Conservation (phyloP, 2,797 vertebrate species). For the Bryconaethiops microstoma region DNA sequence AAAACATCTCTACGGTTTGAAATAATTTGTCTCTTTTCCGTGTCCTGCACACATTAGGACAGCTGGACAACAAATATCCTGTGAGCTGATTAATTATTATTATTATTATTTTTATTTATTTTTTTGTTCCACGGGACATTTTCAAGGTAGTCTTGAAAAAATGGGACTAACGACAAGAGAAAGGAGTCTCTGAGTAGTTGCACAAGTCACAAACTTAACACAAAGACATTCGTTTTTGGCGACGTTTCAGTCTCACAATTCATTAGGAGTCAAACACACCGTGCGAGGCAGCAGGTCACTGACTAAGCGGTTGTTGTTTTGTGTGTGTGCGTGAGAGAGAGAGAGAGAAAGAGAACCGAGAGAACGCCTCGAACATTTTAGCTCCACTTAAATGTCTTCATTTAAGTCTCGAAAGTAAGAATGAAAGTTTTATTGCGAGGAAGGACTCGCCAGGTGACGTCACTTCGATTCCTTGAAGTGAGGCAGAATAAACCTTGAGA, state of each 20-base stretch:
- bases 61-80: neutral
- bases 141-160: neutral
- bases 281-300: neutral
- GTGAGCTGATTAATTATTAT: neutral
- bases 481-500: constrained; percentile 95
- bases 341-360: neutral
- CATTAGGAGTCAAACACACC: neutral
- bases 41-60: no score
- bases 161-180: neutral
- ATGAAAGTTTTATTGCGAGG: constrained; percentile 88
- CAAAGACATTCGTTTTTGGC: no score
- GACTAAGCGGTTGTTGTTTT: neutral
- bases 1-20: no score
- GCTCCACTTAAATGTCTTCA: neutral
- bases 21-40: no score
- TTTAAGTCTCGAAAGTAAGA: constrained; percentile 59
- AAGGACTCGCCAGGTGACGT: constrained; percentile 88
- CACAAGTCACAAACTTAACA: neutral
- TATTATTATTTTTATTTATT: neutral
- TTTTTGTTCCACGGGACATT: no score
- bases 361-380: neutral
- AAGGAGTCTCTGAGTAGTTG: neutral
- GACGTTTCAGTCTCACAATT: neutral
- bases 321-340: no score
- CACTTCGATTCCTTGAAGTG: constrained; percentile 95